Conservation (phyloP, 92 coral and sea anemone genomes). For the Zoanthus solanderi region DNA sequence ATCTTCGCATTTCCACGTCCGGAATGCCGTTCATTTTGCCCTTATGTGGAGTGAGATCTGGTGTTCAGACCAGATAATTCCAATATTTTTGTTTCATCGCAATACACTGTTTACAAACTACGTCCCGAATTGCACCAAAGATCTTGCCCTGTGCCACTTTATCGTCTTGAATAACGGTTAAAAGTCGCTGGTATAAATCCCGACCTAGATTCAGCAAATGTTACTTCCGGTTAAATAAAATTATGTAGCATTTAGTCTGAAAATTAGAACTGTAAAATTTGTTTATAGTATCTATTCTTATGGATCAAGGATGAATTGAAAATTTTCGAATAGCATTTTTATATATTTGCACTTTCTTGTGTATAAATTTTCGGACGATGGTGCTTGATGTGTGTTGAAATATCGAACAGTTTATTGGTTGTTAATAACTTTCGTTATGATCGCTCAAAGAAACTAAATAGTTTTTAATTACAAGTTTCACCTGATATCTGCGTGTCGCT, state of each 20-base stretch:
- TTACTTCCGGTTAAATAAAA: constrained; percentile 36
- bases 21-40: constrained; percentile 27
- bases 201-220: constrained; percentile 33
- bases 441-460: constrained; percentile 36
- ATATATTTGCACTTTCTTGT: not conserved
- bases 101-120: not conserved
- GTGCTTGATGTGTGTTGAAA: not conserved
- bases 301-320: constrained; percentile 1
- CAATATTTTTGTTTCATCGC: constrained; percentile 9
- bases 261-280: not conserved
- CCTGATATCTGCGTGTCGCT: constrained; percentile 1
- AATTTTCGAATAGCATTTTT: not conserved
- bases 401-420: constrained; percentile 20
- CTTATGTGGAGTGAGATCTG: constrained; percentile 19
- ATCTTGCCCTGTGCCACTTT: not conserved
- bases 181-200: constrained; percentile 26
- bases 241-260: constrained; percentile 2
- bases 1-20: constrained; percentile 44
- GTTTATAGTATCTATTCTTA: not conserved
- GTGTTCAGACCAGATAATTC: not conserved
- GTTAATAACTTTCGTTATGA: constrained; percentile 3
- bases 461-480: constrained; percentile 3
- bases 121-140: not conserved
- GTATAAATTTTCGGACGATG: not conserved
- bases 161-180: constrained; percentile 7